phyloP scores from a whole-genome alignment of 2,113 vertebrate species.

The Mormyrus lacerda region DNA sequence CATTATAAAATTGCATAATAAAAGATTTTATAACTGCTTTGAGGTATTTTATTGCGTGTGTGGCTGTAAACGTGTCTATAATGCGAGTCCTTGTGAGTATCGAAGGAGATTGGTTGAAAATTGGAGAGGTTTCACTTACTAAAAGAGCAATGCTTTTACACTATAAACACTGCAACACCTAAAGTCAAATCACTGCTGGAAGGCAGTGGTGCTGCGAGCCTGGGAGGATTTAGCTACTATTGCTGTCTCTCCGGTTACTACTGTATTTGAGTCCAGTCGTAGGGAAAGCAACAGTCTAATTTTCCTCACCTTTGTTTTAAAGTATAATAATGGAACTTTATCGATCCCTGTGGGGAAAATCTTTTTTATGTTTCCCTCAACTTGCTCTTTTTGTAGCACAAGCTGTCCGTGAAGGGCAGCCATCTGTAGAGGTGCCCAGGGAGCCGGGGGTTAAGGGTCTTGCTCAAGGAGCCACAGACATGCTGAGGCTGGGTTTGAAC shows the following conservation, averaged over 20 bases:
- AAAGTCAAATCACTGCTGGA: not conserved
- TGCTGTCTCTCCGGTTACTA: not conserved
- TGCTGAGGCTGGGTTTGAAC: too few relatives aligned
- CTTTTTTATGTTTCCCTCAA: too few relatives aligned
- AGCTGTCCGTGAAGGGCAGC: too few relatives aligned
- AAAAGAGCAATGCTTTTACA: not conserved
- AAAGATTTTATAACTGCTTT: conserved; percentile 9
- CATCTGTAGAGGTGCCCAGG: too few relatives aligned
- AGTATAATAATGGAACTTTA: too few relatives aligned
- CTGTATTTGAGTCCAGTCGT: not conserved
- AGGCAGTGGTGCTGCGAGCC: not conserved
- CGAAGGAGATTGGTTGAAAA: not conserved
- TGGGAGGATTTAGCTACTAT: not conserved
- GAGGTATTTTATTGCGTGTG: not conserved
- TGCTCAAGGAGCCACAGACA: too few relatives aligned
- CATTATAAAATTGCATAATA: conserved; percentile 12
- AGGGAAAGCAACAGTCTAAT: not conserved
- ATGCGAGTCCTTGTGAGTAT: not conserved
- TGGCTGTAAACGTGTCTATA: not conserved
- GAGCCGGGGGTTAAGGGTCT: too few relatives aligned
- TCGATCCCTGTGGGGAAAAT: too few relatives aligned
- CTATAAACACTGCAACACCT: not conserved
- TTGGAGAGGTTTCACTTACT: not conserved
- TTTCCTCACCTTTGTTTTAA: not conserved
- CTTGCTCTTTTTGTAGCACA: too few relatives aligned